Evolutionary conservation across 2,888 invertebrate species (phyloP), one percentile per base, ranked within the genome.

Genomic region (Punctoribates punctum): DNA sequence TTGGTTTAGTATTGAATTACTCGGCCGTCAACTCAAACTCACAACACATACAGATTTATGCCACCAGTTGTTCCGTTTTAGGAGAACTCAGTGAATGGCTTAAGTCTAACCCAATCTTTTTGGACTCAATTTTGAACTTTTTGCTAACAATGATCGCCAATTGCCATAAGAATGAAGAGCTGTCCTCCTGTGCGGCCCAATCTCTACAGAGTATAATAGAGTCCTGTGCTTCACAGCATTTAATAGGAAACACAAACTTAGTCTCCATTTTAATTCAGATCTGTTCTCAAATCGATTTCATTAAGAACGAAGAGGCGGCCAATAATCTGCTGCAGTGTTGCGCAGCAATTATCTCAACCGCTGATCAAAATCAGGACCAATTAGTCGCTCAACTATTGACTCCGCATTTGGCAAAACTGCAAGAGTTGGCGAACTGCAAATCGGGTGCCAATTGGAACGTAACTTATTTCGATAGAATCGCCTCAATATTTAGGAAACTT

Each of bases 51-150:
- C 78, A 76, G 74, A 75, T 78, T 6, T 72, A 74, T 60, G 72
- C 77, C 23, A 78, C 77, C 9, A 38, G 48, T 73, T 78, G 77
- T 76, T 34, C n/a, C 38, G 73, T 77, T 23, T 60, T 96, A 67
- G 96, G 95, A 0, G 95, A 96, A 85, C 87, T 96, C 54, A 91
- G 93, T 83, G 97, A 98, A 83, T 98, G 97, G 97, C 90, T 97
- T 75, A 92, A 94, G 82, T 88, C 88, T 81, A 95, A 96, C 85
- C 88, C 93, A 0, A 83, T 78, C 77, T 80, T 83, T 82, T 54
- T 82, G 88, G 92, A 92, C 85, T 90, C 92, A 17, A 89, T 92
- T 72, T 86, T 95, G 77, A 91, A 93, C 84, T 92, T 91, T 82
- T 85, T 95, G 38, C 85, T 94, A 65, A 87, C 87, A 17, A 77